Base-by-base conservation (phyloP, 2,113 vertebrate species). In the Spermophilus dauricus region DNA sequence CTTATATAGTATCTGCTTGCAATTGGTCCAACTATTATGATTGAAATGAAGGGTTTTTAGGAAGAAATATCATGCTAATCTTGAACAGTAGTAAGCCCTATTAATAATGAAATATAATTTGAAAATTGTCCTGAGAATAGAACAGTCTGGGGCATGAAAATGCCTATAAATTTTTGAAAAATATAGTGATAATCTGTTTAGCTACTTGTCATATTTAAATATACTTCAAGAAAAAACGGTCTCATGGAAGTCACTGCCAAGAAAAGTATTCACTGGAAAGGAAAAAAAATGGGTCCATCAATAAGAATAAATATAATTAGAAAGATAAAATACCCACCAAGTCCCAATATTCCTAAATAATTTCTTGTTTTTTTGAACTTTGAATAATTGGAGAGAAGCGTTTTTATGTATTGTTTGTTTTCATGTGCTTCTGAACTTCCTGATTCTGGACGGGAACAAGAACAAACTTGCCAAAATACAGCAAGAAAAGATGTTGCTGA, bases 391-490 rank as follows among this genome's bases (percentile, higher is more conserved):
- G 92, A 97, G 96, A 97, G 92, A 94, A 92, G 32, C 7, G 0
- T 97, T 98, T 97, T 90, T 86, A 97, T 95, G 95, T 82, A 93
- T 97, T 98, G 97, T 98, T 98, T 98, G 92, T 98, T 97, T 98
- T 96, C 88, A 83, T 97, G 97, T 96, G 97, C 97, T 98, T 96
- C 97, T 97, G 98, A 91, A 96, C 96, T 98, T 98, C 97, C 97
- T 97, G 98, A 86, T 97, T 97, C 96, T 97, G 97, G 97, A 95
- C 8, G 88, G 97, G 97, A 98, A 98, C 96, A 98, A 97, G 97
- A 82, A 97, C 94, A 95, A 96, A 96, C 89, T 95, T 98, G 98
- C 98, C 97, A 98, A 98, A 97, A 97, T 89, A 96, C 96, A 92
- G 76, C 82, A 95, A 97, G 96, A 97, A 96, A 97, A 97, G 97